Percentiles rank a stretch among this genome's conserved stretches.
Conservation (phyloP, 2,888 invertebrate genomes). For the Conus canariensis region DNA sequence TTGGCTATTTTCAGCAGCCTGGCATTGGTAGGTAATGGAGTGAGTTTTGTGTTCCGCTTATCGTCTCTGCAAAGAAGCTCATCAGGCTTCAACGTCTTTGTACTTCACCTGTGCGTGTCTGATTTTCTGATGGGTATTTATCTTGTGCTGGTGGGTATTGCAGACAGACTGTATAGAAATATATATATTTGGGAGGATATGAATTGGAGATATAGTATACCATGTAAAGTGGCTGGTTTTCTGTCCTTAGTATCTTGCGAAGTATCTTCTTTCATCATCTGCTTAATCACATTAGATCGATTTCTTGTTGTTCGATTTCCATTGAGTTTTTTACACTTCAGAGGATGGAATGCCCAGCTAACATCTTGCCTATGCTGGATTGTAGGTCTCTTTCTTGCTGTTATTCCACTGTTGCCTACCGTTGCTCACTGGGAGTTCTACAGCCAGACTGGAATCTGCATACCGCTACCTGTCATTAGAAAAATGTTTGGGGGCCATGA, state of each 20-base stretch:
- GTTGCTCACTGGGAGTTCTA: slow-evolving; percentile 62
- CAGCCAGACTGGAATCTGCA: slow-evolving; percentile 71
- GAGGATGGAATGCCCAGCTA: neutral
- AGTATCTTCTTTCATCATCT: slow-evolving; percentile 80
- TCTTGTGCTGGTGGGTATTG: slow-evolving; percentile 55
- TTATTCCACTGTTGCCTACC: neutral
- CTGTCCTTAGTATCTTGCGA: slow-evolving; percentile 80
- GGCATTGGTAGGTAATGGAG: neutral
- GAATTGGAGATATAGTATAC: slow-evolving; percentile 56
- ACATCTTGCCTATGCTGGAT: neutral
- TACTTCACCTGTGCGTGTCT: slow-evolving; percentile 38
- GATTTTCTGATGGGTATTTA: slow-evolving; percentile 59
- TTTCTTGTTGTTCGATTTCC: slow-evolving; percentile 10
- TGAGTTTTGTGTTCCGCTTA: neutral
- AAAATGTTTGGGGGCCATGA: slow-evolving; percentile 71
- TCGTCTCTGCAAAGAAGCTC: neutral
- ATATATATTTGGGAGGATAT: slow-evolving; percentile 58
- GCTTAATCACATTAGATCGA: slow-evolving; percentile 83
- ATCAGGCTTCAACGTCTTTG: neutral
- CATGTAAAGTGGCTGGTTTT: slow-evolving; percentile 57
- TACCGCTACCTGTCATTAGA: slow-evolving; percentile 73
- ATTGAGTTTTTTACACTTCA: neutral
- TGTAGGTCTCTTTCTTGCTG: neutral
- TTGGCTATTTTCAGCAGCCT: neutral
- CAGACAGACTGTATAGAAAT: slow-evolving; percentile 56